Evolutionary conservation across 2,113 vertebrate species (phyloP).

Genomic region (Lepisosteus osseus): DNA sequence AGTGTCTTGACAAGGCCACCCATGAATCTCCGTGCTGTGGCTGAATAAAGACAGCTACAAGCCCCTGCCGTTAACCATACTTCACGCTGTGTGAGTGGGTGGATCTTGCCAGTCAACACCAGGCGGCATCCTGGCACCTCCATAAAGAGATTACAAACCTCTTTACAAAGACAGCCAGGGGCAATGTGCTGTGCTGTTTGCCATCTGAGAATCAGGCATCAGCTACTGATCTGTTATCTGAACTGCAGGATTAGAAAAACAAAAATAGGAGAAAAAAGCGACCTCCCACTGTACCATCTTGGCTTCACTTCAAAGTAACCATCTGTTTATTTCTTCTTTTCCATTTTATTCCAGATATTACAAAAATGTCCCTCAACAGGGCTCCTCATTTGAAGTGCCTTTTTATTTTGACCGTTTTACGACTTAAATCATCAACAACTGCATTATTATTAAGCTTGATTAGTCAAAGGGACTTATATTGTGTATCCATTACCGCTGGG

Average conservation of each 20-base stretch:
- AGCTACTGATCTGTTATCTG: too few species aligned
- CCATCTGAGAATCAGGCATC: too few species aligned
- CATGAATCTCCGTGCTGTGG: neutral
- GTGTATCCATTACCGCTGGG: too few species aligned
- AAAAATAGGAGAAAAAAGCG: too few species aligned
- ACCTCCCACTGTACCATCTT: neutral
- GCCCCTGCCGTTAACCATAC: neutral
- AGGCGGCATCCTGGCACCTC: constrained; percentile 1
- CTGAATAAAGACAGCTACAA: neutral
- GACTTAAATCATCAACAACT: too few species aligned
- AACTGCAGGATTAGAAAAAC: too few species aligned
- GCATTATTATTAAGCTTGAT: too few species aligned
- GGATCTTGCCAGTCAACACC: neutral
- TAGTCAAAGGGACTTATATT: too few species aligned
- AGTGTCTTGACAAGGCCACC: neutral
- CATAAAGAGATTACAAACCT: neutral
- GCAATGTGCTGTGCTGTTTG: too few species aligned
- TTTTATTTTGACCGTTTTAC: too few species aligned
- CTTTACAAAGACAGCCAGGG: neutral
- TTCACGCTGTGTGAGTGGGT: neutral
- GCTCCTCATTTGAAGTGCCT: neutral
- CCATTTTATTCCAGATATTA: neutral
- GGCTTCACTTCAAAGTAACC: neutral
- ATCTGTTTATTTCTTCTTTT: neutral
- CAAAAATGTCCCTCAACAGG: neutral